phyloP scores from a whole-genome alignment of 2,888 invertebrate genomes.

The Drosophila paucipuncta region DNA sequence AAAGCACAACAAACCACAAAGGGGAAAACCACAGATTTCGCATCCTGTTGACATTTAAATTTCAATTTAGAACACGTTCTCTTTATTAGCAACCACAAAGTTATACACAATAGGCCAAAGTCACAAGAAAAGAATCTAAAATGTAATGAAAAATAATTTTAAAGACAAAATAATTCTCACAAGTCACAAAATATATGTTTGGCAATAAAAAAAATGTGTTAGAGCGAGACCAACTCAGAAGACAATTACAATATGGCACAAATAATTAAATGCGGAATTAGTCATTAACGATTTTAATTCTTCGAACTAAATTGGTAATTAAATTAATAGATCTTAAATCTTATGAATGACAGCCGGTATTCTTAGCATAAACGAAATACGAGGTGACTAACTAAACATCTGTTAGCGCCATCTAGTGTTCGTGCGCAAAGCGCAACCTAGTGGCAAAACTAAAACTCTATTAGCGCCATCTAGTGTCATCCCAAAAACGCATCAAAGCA shows the following conservation, averaged over 20 bases:
- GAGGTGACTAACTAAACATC: conserved; percentile 19
- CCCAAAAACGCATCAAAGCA: background rate
- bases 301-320: conserved; percentile 15
- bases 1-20: background rate
- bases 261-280: conserved; percentile 10
- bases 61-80: conserved; percentile 27
- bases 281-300: conserved; percentile 20
- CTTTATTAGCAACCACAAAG: conserved; percentile 27
- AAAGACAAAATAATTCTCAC: background rate
- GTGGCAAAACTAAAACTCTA: conserved; percentile 1
- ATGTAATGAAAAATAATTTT: background rate
- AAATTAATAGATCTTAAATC: conserved; percentile 7
- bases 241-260: background rate
- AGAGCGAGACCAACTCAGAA: background rate
- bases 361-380: conserved; percentile 12
- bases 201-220: conserved; percentile 1
- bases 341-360: conserved; percentile 25
- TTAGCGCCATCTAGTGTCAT: conserved; percentile 26
- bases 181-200: conserved; percentile 1
- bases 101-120: conserved; percentile 10
- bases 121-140: background rate
- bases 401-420: conserved; percentile 31
- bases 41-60: conserved; percentile 40
- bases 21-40: conserved; percentile 25
- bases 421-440: background rate